Conservation (phyloP, 2,888 invertebrate genomes). For the Caenorhabditis virilis region DNA sequence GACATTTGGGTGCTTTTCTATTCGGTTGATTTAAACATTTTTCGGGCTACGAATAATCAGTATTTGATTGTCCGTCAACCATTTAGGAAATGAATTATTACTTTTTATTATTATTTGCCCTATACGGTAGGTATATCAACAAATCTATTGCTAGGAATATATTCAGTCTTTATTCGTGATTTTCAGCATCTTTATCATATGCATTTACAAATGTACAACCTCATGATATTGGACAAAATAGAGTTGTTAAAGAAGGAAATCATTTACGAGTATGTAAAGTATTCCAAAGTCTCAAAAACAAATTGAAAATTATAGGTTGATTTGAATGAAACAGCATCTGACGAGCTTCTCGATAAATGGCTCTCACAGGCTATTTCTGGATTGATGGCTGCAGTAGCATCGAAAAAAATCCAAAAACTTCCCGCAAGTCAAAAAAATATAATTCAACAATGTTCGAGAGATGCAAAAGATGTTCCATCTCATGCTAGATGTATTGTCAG, state of each 20-base stretch:
- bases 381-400: constrained; percentile 61
- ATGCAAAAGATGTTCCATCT: constrained; percentile 47
- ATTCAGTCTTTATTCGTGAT: no score
- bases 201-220: constrained; percentile 6
- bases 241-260: constrained; percentile 32
- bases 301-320: constrained; percentile 43
- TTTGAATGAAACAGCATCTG: constrained; percentile 49
- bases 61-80: no score
- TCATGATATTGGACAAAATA: constrained; percentile 14
- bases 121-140: no score
- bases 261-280: constrained; percentile 20
- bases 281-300: not conserved
- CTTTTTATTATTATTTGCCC: no score
- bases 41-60: no score
- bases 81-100: no score
- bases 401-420: constrained; percentile 37
- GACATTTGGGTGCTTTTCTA: no score
- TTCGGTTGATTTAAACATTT: no score
- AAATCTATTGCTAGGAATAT: no score
- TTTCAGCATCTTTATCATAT: no score
- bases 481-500: constrained; percentile 58
- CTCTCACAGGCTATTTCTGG: constrained; percentile 62
- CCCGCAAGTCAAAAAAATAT: constrained; percentile 21
- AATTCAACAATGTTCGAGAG: constrained; percentile 52
- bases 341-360: constrained; percentile 62